Base-by-base conservation (phyloP, 1,140 invertebrate species). In the Sarcophaga peregrina region DNA sequence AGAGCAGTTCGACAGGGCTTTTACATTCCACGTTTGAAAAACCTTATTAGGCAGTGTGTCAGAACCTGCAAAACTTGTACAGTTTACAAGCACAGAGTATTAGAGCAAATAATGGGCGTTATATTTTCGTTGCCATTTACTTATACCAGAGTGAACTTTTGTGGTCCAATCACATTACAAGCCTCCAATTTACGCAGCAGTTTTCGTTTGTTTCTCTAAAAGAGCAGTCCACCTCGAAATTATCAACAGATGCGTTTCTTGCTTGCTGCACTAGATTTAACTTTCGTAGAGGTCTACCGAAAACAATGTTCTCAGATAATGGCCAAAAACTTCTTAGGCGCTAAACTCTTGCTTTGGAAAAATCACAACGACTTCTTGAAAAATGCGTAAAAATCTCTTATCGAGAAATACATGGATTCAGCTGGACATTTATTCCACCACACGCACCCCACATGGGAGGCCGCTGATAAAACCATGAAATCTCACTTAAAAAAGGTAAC, bases 81-180 rank as follows among this genome's bases (percentile, higher is more conserved):
- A 11, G n/a, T 48, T 37, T 47, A 47, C 0, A 82, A 82, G n/a
- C 82, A 72, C 5, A 82, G 8, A 52, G 25, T 54, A 9, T 15
- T 17, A 25, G 45, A 74, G 37, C 72, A 74, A 45, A 37, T 46
- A 11, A 74, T 85, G 85, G 83, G 72, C 9, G 82, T 75, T 20
- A 83, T 48, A 11, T 82, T 83, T n/a, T 83, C 82, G 0, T 47
- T 78, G 15, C 4, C 25, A 37, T 37, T 37, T 4, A 81, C 80
- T 11, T 82, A 85, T 50, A 85, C 84, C n/a, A 84, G 84, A 13
- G 83, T 86, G 3, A 85, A 86, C 54, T 86, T 84, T 47, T 83
- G 83, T 4, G 85, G 85, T 3, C 47, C n/a, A 17, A 78, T 85
- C 13, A 82, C 84, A 3, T 37, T 73, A 37, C 25, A 73, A 37